Evolutionary conservation across 1,140 invertebrate genomes (phyloP), one percentile per base, ranked within the genome.

Genomic region (Helicoverpa zea): DNA sequence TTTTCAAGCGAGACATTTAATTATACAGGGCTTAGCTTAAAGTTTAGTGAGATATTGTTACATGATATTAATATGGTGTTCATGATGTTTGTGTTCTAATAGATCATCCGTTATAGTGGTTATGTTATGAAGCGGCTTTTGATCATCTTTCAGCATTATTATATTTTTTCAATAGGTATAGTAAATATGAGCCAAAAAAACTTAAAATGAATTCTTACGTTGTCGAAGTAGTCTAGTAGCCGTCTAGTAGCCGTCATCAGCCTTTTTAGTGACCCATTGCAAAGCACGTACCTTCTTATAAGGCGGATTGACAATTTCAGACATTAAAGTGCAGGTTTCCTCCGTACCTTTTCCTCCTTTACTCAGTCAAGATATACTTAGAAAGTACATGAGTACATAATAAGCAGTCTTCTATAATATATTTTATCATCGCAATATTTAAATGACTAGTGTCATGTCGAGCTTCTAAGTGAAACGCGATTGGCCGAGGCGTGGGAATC

Each of bases 21-120:
- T 66, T 66, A 66, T 66, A 66, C 63, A 47, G 63, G 63, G 43
- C n/a, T 64, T 66, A 66, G 43, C n/a, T 64, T 66, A 66, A 66
- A 66, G n/a, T 66, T 66, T 47, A 35, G 14, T 10, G 2, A 66
- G 35, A 47, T 66, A 16, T 66, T 66, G 4, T 66, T 66, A 66
- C n/a, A 11, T 47, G 63, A 66, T 66, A 66, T 66, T 43, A 66
- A 66, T 66, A 63, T 30, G n/a, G 29, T 66, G n/a, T 66, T 16
- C 35, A 43, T 47, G 9, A 66, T 66, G 23, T 43, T 63, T 63
- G 16, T 35, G 29, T 14, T 0, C 35, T 29, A 9, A 35, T 35
- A 35, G 29, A 13, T 14, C 13, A 63, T 43, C 14, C 7, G 29
- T 9, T 35, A 14, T 35, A 3, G 2, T 30, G 1, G 14, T 63